A percentile compares a stretch with the other conserved stretches of the same genome.
Evolutionary conservation across 2,888 invertebrate species (phyloP).

Genomic region (Tipula helvola): DNA sequence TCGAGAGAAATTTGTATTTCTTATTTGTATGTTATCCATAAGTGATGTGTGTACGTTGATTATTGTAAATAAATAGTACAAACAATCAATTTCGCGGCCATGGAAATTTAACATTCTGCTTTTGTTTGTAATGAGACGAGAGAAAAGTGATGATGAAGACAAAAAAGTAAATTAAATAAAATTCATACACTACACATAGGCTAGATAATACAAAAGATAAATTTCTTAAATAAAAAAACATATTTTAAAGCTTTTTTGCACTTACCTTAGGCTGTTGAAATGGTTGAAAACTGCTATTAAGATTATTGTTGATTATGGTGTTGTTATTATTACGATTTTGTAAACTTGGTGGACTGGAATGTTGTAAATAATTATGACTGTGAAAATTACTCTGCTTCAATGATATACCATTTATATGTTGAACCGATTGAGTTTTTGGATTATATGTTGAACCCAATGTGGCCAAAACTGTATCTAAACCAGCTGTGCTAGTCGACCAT

Average conservation of each 20-base stretch:
- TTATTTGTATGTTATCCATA: background rate
- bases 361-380: background rate
- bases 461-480: conserved; percentile 30
- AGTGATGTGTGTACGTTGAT: background rate
- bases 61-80: background rate
- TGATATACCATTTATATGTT: conserved; percentile 15
- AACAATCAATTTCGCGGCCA: background rate
- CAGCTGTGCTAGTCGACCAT: conserved; percentile 57
- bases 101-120: background rate
- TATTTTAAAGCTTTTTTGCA: background rate
- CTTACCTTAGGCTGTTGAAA: background rate
- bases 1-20: background rate
- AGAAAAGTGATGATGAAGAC: background rate
- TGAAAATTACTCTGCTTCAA: conserved; percentile 7
- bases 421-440: conserved; percentile 7
- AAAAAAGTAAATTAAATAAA: background rate
- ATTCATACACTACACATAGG: background rate
- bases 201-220: background rate
- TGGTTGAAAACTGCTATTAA: background rate
- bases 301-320: conserved; percentile 6
- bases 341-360: background rate
- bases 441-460: conserved; percentile 19
- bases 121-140: background rate
- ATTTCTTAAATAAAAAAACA: background rate
- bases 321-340: background rate